Percentiles rank a stretch among this genome's conserved stretches.
Evolutionary conservation across 1,140 invertebrate species (phyloP).

Genomic region (Pachyrhynchus sulphureomaculatus): DNA sequence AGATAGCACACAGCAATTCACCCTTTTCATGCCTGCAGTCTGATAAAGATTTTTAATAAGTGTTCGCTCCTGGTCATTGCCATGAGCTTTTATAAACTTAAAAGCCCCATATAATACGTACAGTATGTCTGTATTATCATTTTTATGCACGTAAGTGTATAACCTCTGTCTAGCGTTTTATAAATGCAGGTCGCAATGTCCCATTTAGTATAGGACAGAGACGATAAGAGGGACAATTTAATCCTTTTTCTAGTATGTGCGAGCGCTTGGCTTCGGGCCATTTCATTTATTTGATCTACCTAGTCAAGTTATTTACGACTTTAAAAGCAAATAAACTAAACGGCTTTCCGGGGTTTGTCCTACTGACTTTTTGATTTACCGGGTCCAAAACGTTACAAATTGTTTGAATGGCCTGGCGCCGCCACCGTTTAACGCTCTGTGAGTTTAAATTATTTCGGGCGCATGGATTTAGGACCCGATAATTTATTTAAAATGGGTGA

Average conservation of each 20-base stretch:
- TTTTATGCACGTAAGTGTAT: no score
- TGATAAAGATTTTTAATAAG: no score
- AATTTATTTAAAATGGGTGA: no score
- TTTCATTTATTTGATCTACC: constrained; percentile 34
- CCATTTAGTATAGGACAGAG: constrained; percentile 28
- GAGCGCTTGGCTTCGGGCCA: constrained; percentile 31
- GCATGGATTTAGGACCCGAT: no score
- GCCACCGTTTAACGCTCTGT: no score
- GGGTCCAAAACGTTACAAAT: constrained; percentile 2
- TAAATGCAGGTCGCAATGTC: constrained; percentile 29
- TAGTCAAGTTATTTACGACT: constrained; percentile 32
- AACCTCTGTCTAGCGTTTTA: constrained; percentile 3
- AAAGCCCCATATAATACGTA: no score
- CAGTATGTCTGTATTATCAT: no score
- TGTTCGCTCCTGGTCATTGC: no score
- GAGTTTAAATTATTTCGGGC: no score
- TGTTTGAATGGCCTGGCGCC: not conserved
- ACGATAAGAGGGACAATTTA: constrained; percentile 30
- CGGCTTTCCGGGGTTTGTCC: constrained; percentile 1
- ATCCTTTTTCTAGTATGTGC: constrained; percentile 27
- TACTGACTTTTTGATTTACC: constrained; percentile 6
- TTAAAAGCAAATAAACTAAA: constrained; percentile 6
- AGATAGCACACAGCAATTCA: no score
- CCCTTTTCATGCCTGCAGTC: no score
- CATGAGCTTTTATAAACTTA: no score